Base-by-base conservation (phyloP, 1,140 invertebrate genomes). In the Pectinophora gossypiella region DNA sequence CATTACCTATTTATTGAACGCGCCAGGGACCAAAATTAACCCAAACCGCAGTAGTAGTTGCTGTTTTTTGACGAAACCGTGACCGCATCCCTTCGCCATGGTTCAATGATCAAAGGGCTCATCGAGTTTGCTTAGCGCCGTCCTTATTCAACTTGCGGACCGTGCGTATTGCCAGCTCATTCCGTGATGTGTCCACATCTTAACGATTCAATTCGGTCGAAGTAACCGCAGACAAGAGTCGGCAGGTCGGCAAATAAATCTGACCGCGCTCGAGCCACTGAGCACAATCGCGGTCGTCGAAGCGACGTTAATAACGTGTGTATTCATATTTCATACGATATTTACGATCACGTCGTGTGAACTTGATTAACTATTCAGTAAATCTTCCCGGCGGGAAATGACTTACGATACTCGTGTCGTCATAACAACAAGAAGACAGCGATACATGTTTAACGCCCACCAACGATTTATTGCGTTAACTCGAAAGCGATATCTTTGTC, bases 81-180 rank as follows among this genome's bases (percentile, higher is more conserved):
- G 59, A 66, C 62, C 58, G 43, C 22, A 64, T 59, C 60, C 56
- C 49, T 59, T 27, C 47, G 46, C 21, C 51, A 54, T 60, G 59
- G 63, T 20, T 68, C 62, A 61, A 53, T 54, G 66, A 69, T 68
- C 68, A 72, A 73, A 68, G 56, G 51, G 51, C 42, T 49, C 38
- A 10, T 51, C 36, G 48, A 21, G 27, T 54, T 27, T 5, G 10
- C 12, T 12, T 51, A 35, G 20, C 10, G 32, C 18, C 23, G 19
- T 58, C 47, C 32, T 32, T 49, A 49, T 58, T 18, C 35, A 19
- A 45, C 45, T 32, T 49, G 32, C 22, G 16, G 9, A 19, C 44
- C 38, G 48, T 54, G 20, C 42, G 48, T 55, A 61, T 45, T 35
- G 43, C 42, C 49, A 35, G 57, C 54, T 46, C 54, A 5, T 50